phyloP scores from a whole-genome alignment of 2,113 vertebrate species.

The Glareola pratincola region DNA sequence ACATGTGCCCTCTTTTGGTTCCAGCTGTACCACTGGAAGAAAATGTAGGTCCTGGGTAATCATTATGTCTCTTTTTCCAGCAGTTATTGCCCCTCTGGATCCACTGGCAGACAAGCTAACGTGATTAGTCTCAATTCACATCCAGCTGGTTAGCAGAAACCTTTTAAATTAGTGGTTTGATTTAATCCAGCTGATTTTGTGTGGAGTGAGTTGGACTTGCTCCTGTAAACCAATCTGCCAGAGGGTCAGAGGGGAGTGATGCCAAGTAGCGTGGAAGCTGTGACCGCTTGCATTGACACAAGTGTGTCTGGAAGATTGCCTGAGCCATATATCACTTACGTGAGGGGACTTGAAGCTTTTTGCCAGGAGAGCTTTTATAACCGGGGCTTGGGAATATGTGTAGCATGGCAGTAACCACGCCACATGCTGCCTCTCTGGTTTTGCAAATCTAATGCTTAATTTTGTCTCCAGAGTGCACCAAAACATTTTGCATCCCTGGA shows the following conservation, averaged over 20 bases:
- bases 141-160: slow-evolving; percentile 9
- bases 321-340: not conserved
- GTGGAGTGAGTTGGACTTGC: not conserved
- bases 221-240: not conserved
- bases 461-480: not conserved
- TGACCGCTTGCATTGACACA: not conserved
- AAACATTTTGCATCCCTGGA: not conserved
- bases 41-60: not conserved
- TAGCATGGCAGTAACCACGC: not conserved
- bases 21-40: not conserved
- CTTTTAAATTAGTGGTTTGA: not conserved
- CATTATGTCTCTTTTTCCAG: not conserved
- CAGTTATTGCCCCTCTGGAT: not conserved
- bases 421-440: not conserved
- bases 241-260: not conserved
- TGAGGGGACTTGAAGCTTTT: not conserved
- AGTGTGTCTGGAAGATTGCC: not conserved
- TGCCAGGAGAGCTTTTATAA: not conserved
- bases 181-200: not conserved
- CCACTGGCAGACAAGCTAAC: not conserved
- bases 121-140: not conserved
- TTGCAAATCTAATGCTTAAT: not conserved
- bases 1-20: not conserved
- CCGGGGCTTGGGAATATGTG: not conserved
- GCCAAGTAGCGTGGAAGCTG: not conserved